A percentile compares a stretch with the other conserved stretches of the same genome.
Conservation (phyloP, 2,797 vertebrate genomes). For the Dermochelys coriacea region DNA sequence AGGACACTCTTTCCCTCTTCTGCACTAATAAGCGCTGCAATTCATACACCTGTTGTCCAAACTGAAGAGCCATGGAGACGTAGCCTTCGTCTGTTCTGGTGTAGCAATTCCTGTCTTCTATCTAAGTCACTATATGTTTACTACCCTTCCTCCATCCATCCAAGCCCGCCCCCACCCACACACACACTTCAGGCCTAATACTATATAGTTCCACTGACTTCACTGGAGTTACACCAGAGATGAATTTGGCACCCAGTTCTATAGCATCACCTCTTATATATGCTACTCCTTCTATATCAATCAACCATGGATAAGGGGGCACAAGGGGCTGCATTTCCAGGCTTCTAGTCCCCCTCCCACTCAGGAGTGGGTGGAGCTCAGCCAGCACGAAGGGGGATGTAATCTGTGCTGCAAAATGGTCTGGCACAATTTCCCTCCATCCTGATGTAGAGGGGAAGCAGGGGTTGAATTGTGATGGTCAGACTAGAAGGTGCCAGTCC, state of each 20-base stretch:
- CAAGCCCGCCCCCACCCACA: not conserved
- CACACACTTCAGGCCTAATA: not conserved
- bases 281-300: not conserved
- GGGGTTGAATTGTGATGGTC: not conserved
- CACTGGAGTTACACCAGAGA: not conserved
- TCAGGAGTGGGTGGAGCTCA: conserved; percentile 73
- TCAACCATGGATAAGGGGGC: not conserved
- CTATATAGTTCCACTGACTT: not conserved
- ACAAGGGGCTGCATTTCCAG: not conserved
- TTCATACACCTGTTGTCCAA: not conserved
- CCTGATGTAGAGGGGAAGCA: not conserved
- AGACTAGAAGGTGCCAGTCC: not conserved
- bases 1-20: not conserved
- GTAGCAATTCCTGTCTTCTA: not conserved
- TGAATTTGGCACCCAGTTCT: not conserved
- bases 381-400: conserved; percentile 26
- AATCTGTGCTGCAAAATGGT: not conserved
- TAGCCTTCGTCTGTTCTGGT: not conserved
- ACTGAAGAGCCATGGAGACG: not conserved
- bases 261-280: not conserved
- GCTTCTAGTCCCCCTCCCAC: conserved; percentile 67
- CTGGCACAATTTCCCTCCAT: not conserved
- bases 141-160: not conserved
- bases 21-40: not conserved
- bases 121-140: not conserved